Evolutionary conservation across 2,888 invertebrate genomes (phyloP), one percentile per base, ranked within the genome.

Genomic region (Trypoxylon attenuatum): DNA sequence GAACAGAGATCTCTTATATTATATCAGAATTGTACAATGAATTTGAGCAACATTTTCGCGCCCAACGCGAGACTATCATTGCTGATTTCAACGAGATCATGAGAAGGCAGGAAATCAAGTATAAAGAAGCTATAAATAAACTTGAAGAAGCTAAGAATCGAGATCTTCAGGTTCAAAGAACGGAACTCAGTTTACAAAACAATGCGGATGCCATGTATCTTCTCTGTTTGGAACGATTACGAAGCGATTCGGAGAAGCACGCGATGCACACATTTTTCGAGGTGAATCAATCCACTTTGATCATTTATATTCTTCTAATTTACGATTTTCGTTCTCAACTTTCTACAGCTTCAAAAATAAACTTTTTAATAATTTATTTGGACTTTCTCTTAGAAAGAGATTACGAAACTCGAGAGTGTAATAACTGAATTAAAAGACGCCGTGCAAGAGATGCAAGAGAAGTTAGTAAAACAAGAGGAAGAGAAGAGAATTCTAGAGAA

Each of bases 11-110:
- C 15, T 64, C 61, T 21, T 63, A 71, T 10, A 56, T 80, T 4
- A 60, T 83, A 3, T 60, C 53, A 18, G 65, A 65, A 5, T 42
- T 84, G 21, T 72, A 79, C 27, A 67, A 69, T 16, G 73, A 81
- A 22, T 80, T 82, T 53, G 72, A 82, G 5, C 57, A 72, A 43
- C 57, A 61, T 8, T 54, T 71, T 41, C 65, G 53, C 2, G 71
- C 69, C 4, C 69, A 80, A 54, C 76, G 65, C 22, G 64, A 80
- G 15, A 78, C 71, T n/a, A 80, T 83, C 63, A 78, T 84, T 10
- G 74, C 78, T 22, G 80, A 83, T 61, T 81, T 84, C 25, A 83
- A 84, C 69, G 68, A 73, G 38, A 82, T 81, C 22, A 70, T 82
- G 50, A 83, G 84, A 18, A 57, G 69, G n/a, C 73, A 79, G 51